These are phyloP conservation scores for Drosophila arizonae DNA, from an alignment of 1,140 invertebrate species.

Conservation along the genomic window DNA sequence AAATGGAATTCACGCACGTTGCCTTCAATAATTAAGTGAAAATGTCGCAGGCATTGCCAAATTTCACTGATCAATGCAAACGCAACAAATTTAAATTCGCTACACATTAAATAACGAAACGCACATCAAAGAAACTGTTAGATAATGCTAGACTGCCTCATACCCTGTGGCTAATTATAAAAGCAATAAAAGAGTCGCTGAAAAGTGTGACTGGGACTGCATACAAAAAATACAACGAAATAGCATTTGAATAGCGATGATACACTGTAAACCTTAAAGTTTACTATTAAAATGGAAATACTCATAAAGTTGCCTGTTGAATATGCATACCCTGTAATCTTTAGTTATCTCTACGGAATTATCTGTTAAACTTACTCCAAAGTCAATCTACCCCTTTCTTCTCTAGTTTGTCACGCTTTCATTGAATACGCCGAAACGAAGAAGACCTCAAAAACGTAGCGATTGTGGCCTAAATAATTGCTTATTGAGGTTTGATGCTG, in stretches of 20 bases:
- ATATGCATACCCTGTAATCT: too few species aligned
- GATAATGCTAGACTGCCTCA: background rate
- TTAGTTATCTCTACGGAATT: too few species aligned
- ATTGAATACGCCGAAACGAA: background rate
- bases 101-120: conserved; percentile 29
- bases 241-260: background rate
- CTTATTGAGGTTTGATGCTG: conserved; percentile 9
- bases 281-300: too few species aligned
- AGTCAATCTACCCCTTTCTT: background rate
- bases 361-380: background rate
- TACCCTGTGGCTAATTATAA: background rate
- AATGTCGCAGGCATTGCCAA: conserved; percentile 32
- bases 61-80: conserved; percentile 42
- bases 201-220: background rate
- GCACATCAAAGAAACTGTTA: background rate
- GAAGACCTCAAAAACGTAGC: conserved; percentile 40
- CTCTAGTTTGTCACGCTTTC: background rate
- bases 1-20: conserved; percentile 35
- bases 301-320: too few species aligned
- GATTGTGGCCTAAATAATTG: conserved; percentile 31
- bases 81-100: conserved; percentile 42
- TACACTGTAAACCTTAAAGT: background rate
- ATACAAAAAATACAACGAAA: background rate
- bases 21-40: conserved; percentile 28
- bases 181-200: too few species aligned